A percentile compares a stretch with the other conserved stretches of the same genome.
Conservation (phyloP, 2,888 invertebrate genomes). For the Xestia c-nigrum region DNA sequence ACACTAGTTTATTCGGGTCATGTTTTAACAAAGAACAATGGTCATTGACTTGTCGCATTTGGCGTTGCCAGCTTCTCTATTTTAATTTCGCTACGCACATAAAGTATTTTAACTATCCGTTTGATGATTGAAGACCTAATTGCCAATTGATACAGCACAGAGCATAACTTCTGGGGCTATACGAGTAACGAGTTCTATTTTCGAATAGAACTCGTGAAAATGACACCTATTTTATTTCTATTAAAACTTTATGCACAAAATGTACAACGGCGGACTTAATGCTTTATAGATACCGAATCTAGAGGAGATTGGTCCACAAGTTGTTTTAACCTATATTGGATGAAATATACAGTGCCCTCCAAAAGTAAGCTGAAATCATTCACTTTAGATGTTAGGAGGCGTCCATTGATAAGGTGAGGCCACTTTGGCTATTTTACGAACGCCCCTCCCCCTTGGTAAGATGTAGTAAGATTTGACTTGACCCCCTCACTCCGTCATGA, state of each 20-base stretch:
- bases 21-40: constrained; percentile 58
- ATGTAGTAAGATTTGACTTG: no score
- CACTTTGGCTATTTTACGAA: no score
- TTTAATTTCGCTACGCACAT: constrained; percentile 41
- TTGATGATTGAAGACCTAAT: constrained; percentile 43
- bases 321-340: not conserved
- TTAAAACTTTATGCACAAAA: no score
- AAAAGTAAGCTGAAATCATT: not conserved
- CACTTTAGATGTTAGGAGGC: not conserved
- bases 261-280: no score
- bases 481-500: no score
- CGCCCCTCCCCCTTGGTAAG: no score
- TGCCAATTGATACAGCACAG: constrained; percentile 29
- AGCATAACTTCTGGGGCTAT: not conserved
- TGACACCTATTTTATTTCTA: not conserved
- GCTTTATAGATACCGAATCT: not conserved
- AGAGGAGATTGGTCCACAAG: not conserved
- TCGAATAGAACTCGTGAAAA: not conserved
- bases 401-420: no score
- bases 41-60: constrained; percentile 57
- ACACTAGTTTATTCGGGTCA: constrained; percentile 45
- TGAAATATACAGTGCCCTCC: not conserved
- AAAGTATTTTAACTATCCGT: constrained; percentile 24
- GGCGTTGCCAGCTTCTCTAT: constrained; percentile 44
- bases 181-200: not conserved